Percentiles rank a stretch among this genome's conserved stretches.
Evolutionary conservation across 1,140 invertebrate genomes (phyloP).

Genomic region (Physella acuta): DNA sequence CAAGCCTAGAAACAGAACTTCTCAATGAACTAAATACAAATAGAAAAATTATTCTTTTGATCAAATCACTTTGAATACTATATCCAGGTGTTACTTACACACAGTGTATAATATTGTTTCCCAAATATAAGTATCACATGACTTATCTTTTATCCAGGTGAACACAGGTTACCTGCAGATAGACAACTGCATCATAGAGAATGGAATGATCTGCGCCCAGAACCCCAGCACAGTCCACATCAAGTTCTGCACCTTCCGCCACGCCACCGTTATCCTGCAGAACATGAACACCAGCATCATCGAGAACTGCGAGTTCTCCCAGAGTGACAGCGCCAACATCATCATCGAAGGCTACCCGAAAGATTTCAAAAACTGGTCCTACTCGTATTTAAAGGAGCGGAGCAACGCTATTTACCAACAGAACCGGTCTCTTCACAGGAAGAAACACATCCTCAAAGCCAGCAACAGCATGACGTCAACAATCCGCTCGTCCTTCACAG

Average conservation of each 20-base stretch:
- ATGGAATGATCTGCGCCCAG: conserved; percentile 49
- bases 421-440: conserved; percentile 7
- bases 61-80: too few species aligned
- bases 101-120: too few species aligned
- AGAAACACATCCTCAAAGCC: conserved; percentile 16
- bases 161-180: conserved; percentile 48
- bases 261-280: conserved; percentile 47
- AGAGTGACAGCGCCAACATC: conserved; percentile 47
- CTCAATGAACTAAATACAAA: too few species aligned
- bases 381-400: conserved; percentile 32
- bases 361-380: conserved; percentile 50
- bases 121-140: too few species aligned
- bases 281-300: conserved; percentile 48
- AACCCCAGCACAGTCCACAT: conserved; percentile 47
- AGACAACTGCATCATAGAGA: conserved; percentile 54
- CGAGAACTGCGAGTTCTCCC: conserved; percentile 54
- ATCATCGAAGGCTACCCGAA: conserved; percentile 50
- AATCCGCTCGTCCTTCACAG: conserved; percentile 27
- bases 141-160: conserved; percentile 38
- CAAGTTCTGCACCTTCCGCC: conserved; percentile 49
- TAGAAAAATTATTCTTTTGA: too few species aligned
- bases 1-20: too few species aligned
- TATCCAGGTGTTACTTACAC: too few species aligned
- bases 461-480: conserved; percentile 28
- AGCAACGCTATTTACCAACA: conserved; percentile 16